Percentiles rank a stretch among this genome's conserved stretches.
Evolutionary conservation across 2,113 vertebrate species (phyloP).

Genomic region (Strigops habroptila): DNA sequence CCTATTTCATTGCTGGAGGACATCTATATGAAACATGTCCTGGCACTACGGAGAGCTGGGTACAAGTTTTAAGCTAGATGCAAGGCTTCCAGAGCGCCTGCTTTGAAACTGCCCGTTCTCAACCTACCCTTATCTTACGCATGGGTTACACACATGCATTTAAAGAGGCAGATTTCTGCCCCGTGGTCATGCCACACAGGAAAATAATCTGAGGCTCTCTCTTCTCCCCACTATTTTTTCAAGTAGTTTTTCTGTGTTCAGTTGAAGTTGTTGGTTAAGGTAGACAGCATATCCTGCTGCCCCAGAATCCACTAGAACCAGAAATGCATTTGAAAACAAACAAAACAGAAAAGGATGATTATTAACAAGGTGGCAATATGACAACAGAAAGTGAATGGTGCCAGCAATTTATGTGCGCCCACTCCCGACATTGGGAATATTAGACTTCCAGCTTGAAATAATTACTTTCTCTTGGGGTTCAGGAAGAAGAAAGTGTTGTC

Average conservation of each 20-base stretch:
- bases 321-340: conserved; percentile 20
- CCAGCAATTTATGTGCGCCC: conserved; percentile 54
- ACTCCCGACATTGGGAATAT: conserved; percentile 48
- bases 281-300: background rate
- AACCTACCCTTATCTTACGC: background rate
- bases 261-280: conserved; percentile 38
- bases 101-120: background rate
- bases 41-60: background rate
- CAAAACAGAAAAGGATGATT: conserved; percentile 20
- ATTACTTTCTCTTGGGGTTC: conserved; percentile 68
- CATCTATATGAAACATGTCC: background rate
- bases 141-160: background rate
- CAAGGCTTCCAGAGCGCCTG: background rate
- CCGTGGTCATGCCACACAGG: background rate
- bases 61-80: background rate
- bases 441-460: conserved; percentile 64
- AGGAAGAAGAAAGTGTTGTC: conserved; percentile 63
- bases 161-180: background rate
- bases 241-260: conserved; percentile 56
- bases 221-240: background rate
- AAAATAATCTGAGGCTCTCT: background rate
- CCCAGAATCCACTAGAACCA: conserved; percentile 19
- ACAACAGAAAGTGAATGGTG: conserved; percentile 54
- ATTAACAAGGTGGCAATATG: conserved; percentile 42
- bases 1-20: conserved; percentile 38